Evolutionary conservation across 92 coral and sea anemone species (phyloP).

Genomic region (Ricordea florida): DNA sequence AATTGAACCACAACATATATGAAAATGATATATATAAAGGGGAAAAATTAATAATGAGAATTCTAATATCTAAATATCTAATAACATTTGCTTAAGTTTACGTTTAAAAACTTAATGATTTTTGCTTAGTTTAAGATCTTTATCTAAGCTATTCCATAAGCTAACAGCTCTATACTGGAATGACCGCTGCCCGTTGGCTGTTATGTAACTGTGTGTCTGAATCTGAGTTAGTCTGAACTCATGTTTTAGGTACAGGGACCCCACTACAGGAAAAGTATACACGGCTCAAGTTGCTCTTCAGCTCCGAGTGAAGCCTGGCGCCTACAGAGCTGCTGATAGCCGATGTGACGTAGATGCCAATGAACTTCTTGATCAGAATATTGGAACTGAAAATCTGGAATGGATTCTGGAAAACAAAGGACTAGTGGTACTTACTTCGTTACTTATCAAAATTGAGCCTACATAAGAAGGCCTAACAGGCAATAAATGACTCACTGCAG

Average conservation of each 20-base stretch:
- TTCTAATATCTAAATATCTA: too few species aligned
- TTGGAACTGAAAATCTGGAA: conserved; percentile 84
- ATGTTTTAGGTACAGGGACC: conserved; percentile 78
- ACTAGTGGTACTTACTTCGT: conserved; percentile 62
- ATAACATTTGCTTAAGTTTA: too few species aligned
- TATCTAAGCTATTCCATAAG: too few species aligned
- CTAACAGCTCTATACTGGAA: too few species aligned
- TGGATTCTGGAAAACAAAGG: conserved; percentile 81
- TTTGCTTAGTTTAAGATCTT: too few species aligned
- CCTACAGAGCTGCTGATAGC: conserved; percentile 77
- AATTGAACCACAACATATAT: too few species aligned
- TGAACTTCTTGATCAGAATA: conserved; percentile 76
- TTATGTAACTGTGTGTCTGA: too few species aligned
- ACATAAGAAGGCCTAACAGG: conserved; percentile 3
- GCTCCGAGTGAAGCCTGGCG: conserved; percentile 86
- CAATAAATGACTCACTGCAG: neutral
- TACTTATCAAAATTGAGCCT: conserved; percentile 77
- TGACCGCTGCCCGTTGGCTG: too few species aligned
- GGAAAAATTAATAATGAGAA: too few species aligned
- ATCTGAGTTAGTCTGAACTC: too few species aligned
- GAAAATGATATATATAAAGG: too few species aligned
- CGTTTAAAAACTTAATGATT: too few species aligned
- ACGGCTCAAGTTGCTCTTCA: conserved; percentile 89
- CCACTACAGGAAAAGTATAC: conserved; percentile 78
- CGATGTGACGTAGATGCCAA: conserved; percentile 66